Evolutionary conservation across 2,113 vertebrate species (phyloP).

Genomic region (Cebus imitator): DNA sequence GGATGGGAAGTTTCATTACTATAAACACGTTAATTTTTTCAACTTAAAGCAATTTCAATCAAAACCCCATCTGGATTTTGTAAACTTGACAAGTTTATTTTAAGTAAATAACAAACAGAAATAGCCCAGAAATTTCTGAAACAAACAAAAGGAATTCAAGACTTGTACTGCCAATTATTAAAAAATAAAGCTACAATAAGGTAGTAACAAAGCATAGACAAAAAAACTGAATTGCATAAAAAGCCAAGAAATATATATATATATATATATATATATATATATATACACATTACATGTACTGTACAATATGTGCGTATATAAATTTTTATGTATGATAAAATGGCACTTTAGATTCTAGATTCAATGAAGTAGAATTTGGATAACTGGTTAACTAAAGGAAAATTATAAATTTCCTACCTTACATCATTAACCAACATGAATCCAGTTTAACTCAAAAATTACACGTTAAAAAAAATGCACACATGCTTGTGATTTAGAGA

Average conservation of each 20-base stretch:
- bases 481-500: neutral
- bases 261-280: neutral
- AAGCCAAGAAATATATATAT: neutral
- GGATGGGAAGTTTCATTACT: constrained; percentile 36
- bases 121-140: constrained; percentile 26
- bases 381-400: constrained; percentile 22
- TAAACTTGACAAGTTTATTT: constrained; percentile 64
- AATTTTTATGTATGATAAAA: constrained; percentile 4
- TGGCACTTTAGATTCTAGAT: neutral
- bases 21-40: constrained; percentile 66
- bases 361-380: neutral
- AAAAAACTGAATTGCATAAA: neutral
- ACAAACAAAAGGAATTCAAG: constrained; percentile 14
- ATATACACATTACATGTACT: too few relatives aligned
- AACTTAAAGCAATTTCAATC: constrained; percentile 64
- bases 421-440: neutral
- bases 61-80: constrained; percentile 66
- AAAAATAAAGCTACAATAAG: constrained; percentile 36
- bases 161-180: neutral
- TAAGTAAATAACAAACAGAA: constrained; percentile 62
- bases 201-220: neutral
- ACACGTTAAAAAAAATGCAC: neutral
- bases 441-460: constrained; percentile 39
- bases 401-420: neutral
- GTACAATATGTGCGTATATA: neutral